Conservation (phyloP, 2,888 invertebrate species). For the Spicauda simplicius region DNA sequence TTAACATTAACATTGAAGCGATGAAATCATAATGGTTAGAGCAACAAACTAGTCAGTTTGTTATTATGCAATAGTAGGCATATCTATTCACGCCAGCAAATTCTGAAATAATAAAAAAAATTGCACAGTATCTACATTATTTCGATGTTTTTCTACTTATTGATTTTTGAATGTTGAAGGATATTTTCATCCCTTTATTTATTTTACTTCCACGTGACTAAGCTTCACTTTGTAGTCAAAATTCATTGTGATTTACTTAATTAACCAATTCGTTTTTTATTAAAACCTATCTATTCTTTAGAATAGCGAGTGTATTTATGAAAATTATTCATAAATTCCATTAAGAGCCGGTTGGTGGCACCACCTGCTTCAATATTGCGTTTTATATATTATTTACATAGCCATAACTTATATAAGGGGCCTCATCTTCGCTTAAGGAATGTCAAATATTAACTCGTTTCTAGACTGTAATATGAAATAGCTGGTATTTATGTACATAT, state of each 20-base stretch:
- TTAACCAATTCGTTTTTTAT: background rate
- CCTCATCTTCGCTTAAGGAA: constrained; percentile 41
- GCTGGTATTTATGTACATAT: background rate
- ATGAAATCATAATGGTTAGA: no score
- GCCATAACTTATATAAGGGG: constrained; percentile 32
- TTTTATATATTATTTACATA: constrained; percentile 56
- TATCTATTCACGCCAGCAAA: no score
- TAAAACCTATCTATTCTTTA: constrained; percentile 4
- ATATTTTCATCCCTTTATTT: no score
- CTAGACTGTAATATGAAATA: background rate
- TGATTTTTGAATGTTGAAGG: no score
- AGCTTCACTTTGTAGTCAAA: no score
- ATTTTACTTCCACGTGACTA: no score
- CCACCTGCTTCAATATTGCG: constrained; percentile 57
- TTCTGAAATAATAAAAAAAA: no score
- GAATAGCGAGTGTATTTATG: constrained; percentile 6
- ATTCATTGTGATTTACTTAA: background rate
- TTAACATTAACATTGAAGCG: no score
- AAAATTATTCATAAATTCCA: constrained; percentile 55
- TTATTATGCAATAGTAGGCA: no score
- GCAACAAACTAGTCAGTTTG: no score
- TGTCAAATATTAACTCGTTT: constrained; percentile 7
- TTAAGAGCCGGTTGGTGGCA: constrained; percentile 41
- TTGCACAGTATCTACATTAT: no score
- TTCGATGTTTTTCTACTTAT: no score